Base-by-base conservation (phyloP, 2,888 invertebrate genomes). In the Orthonevra nobilis region DNA sequence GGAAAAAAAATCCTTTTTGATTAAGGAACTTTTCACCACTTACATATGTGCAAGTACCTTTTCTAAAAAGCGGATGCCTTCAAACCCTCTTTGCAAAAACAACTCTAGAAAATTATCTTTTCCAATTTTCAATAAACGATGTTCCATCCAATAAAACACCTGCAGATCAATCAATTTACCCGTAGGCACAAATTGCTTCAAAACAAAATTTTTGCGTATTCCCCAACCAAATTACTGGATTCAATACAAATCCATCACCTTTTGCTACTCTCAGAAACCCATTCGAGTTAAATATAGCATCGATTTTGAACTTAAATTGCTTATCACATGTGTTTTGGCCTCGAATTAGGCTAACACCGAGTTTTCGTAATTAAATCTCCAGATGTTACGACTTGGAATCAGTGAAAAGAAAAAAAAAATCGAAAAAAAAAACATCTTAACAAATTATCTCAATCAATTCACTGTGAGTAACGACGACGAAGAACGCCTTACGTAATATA, bases 321-420 rank as follows among this genome's bases (percentile, higher is more conserved):
- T 48, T 42, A 40, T 50, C 68, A 48, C 50, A 60, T 48, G 40
- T 23, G 58, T 12, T 26, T 20, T 42, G 42, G n/a, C 40, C n/a
- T 19, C 7, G 30, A 20, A 20, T 30, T 26, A 38, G 26, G 15
- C 28, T 32, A 36, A 10, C 40, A 15, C 12, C 17, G 15, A 10
- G 69, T 69, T 69, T 60, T 69, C 69, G 58, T 69, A 69, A 69
- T 69, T 50, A 69, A 69, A 60, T 69, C 69, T 60, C 17, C 69
- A 50, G 34, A 58, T 60, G 58, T 4, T 42, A 4, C 23, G n/a
- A 20, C 23, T 42, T 2, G 10, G 7, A 20, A 12, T 20, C 3
- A 30, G 12, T 30, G 20, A 1, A 3, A 40, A 56, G 12, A 28
- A 10, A 61, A 50, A 63, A 9, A 14, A 4, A 0, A 15, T 1